Evolutionary conservation across 2,888 invertebrate species (phyloP), one percentile per base, ranked within the genome.

Genomic region (Nysson spinosus): DNA sequence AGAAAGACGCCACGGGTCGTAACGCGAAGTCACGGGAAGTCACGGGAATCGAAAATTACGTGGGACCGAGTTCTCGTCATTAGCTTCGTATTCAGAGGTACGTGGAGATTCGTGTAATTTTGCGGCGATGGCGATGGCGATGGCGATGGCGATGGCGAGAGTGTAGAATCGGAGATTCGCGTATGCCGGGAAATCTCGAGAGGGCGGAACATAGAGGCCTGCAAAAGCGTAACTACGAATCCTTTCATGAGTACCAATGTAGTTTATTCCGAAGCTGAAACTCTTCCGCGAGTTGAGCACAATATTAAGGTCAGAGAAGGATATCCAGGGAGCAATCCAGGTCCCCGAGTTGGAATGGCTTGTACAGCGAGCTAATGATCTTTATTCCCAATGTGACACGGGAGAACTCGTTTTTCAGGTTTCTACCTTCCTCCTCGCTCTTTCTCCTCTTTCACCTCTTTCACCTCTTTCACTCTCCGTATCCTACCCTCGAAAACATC

Each of bases 391-490:
- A 24, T n/a, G n/a, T 22, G 50, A 32, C 17, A 20, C 40, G 30
- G 11, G n/a, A n/a, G 1, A 44, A 58, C 50, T 30, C 16, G 50
- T 50, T 43, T 50, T 43, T 58, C 51, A n/a, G 39, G 52, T 34
- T 44, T 20, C 46, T 19, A n/a, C n/a, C n/a, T n/a, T n/a, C n/a
- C n/a, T n/a, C n/a, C n/a, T n/a, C n/a, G n/a, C n/a, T n/a, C n/a
- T n/a, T n/a, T n/a, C n/a, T n/a, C n/a, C n/a, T n/a, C n/a, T n/a
- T n/a, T n/a, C n/a, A n/a, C n/a, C n/a, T n/a, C n/a, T n/a, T n/a
- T n/a, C n/a, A n/a, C n/a, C n/a, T n/a, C n/a, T n/a, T n/a, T n/a
- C n/a, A n/a, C n/a, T n/a, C n/a, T n/a, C n/a, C n/a, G n/a, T n/a
- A n/a, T n/a, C n/a, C n/a, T n/a, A n/a, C n/a, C n/a, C 7, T 19